Conservation (phyloP, 1,140 invertebrate species). For the Drosophila nasuta region DNA sequence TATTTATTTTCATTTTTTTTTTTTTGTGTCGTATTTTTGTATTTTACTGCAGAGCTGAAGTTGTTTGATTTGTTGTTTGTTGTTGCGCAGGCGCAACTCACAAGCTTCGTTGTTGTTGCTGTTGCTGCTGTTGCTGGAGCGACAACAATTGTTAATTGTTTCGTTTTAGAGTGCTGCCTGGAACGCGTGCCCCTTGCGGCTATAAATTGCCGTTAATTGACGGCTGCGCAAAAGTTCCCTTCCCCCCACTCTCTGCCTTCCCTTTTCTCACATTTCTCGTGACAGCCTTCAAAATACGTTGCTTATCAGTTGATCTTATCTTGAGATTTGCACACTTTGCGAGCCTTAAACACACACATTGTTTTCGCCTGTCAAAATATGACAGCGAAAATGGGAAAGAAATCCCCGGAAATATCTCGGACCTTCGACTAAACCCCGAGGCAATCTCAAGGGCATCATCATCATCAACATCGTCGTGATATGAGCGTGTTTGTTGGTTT, state of each 20-base stretch:
- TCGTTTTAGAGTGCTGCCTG: constrained; percentile 44
- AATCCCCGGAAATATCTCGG: constrained; percentile 12
- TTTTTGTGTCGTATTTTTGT: constrained; percentile 22
- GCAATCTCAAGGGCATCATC: constrained; percentile 6
- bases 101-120: constrained; percentile 32
- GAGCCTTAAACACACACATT: neutral
- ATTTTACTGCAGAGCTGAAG: constrained; percentile 41
- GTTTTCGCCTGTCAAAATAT: constrained; percentile 46
- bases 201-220: constrained; percentile 80
- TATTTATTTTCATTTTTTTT: constrained; percentile 31
- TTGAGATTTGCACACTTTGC: constrained; percentile 25
- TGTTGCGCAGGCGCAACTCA: constrained; percentile 59
- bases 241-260: neutral
- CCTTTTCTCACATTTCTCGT: neutral
- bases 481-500: constrained; percentile 17
- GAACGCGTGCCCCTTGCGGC: constrained; percentile 28
- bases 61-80: constrained; percentile 79
- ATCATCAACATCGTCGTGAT: constrained; percentile 16
- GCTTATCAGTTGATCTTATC: constrained; percentile 31
- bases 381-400: constrained; percentile 17
- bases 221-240: constrained; percentile 38
- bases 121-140: constrained; percentile 36
- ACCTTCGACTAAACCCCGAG: neutral
- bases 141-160: constrained; percentile 81
- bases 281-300: constrained; percentile 11